A percentile compares a stretch with the other conserved stretches of the same genome.
Conservation (phyloP, 2,797 vertebrate genomes). For the Syncerus caffer region DNA sequence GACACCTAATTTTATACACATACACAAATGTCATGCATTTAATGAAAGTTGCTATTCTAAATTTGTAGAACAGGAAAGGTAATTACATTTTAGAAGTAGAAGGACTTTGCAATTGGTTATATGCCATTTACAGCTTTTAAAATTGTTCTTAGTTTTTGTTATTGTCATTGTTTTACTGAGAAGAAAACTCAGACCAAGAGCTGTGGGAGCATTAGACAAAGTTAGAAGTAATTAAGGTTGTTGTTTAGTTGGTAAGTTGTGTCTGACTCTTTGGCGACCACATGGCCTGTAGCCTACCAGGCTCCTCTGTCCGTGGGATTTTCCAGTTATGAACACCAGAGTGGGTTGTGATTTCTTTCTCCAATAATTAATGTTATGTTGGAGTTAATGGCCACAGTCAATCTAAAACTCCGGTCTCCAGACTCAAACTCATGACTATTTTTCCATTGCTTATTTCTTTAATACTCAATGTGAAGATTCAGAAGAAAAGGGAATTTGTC, state of each 20-base stretch:
- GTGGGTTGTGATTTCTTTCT: background rate
- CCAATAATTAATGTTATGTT: background rate
- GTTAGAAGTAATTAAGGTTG: background rate
- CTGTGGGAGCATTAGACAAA: background rate
- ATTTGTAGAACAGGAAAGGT: background rate
- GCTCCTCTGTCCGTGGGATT: background rate
- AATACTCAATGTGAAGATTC: background rate
- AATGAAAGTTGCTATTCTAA: background rate
- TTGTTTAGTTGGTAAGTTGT: background rate
- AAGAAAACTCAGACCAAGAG: background rate
- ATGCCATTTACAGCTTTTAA: background rate
- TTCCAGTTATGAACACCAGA: background rate
- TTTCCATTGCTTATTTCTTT: slow-evolving; percentile 3
- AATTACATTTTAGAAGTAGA: background rate
- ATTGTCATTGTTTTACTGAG: background rate
- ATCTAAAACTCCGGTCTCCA: background rate
- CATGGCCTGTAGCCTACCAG: background rate
- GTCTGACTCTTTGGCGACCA: background rate
- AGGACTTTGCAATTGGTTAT: background rate
- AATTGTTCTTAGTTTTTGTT: background rate
- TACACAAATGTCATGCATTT: background rate
- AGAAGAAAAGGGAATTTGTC: background rate
- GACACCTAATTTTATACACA: background rate
- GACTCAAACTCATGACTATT: background rate
- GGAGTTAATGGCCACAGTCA: background rate